Evolutionary conservation across 1,140 invertebrate genomes (phyloP), one percentile per base, ranked within the genome.

Genomic region (Teleopsis dalmanni): DNA sequence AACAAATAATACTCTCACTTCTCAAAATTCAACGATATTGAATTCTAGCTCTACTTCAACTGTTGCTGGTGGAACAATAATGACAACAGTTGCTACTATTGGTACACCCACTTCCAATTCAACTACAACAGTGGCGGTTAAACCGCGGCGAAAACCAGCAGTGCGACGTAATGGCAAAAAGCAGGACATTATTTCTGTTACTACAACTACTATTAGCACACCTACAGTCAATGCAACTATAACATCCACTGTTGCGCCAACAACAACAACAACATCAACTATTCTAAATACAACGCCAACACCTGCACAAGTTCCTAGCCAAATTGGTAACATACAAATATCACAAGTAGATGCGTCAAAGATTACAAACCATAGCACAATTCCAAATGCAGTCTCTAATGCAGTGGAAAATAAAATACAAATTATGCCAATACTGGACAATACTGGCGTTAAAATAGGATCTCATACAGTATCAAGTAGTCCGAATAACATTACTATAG

Each of bases 241-340:
- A 3, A 13, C 27, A 14, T 29, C 50, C 29, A 53, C 36, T 14
- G 25, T 26, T 35, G 19, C 47, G 3, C 36, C 43, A 19, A 25
- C 37, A 18, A 16, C 45, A 13, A 41, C 25, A 23, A 36, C 42
- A 33, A 52, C 46, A 1, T 40, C 16, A 26, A 25, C 36, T 18
- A 40, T 40, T 18, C 26, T 35, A 14, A 40, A 19, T 11, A 16
- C 46, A 11, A 23, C 48, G 23, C 14, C 54, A n/a, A 34, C 47
- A 23, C 33, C 47, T 6, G 38, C 47, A 18, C 33, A 53, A 42
- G 68, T 71, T 46, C 67, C 67, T 16, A 71, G 67, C 25, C 68
- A 71, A 50, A 71, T 71, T 47, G 68, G 68, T 40, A 71, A 71
- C 18, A 71, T 71, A 46, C 66, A 69, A 54, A 70, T 70, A 36